A percentile compares a stretch with the other conserved stretches of the same genome.
Conservation (phyloP, 1,140 invertebrate species). For the Achatina immaculata region DNA sequence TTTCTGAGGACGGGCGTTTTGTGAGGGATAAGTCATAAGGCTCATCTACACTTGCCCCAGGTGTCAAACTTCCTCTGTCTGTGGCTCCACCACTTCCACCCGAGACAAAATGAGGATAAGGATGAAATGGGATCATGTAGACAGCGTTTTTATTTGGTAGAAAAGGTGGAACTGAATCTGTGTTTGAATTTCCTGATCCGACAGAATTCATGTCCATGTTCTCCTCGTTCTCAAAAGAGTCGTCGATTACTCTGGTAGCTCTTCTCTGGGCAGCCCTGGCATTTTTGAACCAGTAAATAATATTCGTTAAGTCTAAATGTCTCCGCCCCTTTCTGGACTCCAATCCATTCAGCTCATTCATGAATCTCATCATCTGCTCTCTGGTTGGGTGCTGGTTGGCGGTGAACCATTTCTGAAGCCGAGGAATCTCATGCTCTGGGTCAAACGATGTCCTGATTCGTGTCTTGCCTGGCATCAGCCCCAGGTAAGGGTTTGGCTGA, state of each 20-base stretch:
- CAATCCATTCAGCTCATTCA: conserved; percentile 90
- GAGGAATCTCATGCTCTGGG: conserved; percentile 93
- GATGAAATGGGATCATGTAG: conserved; percentile 60
- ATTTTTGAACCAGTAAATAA: conserved; percentile 99
- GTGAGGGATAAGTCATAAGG: conserved; percentile 56
- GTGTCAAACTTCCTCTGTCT: not conserved
- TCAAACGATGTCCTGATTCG: conserved; percentile 84
- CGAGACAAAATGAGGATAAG: conserved; percentile 39
- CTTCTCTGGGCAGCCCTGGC: conserved; percentile 94
- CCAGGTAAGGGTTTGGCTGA: conserved; percentile 24
- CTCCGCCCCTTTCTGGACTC: conserved; percentile 90
- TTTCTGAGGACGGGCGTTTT: conserved; percentile 37
- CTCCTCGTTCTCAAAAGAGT: conserved; percentile 62
- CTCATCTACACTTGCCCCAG: conserved; percentile 38
- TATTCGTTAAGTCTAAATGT: conserved; percentile 95
- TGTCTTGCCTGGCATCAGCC: conserved; percentile 57
- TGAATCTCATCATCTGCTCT: conserved; percentile 90
- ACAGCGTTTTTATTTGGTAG: conserved; percentile 66
- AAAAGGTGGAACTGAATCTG: conserved; percentile 43
- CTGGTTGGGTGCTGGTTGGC: conserved; percentile 93
- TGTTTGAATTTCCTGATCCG: conserved; percentile 7
- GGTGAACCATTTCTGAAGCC: conserved; percentile 92
- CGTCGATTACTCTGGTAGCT: conserved; percentile 63
- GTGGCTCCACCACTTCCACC: not conserved
- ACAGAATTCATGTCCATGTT: conserved; percentile 43